Evolutionary conservation across 2,797 vertebrate species (phyloP).

Genomic region (Periophthalmus magnuspinnatus): DNA sequence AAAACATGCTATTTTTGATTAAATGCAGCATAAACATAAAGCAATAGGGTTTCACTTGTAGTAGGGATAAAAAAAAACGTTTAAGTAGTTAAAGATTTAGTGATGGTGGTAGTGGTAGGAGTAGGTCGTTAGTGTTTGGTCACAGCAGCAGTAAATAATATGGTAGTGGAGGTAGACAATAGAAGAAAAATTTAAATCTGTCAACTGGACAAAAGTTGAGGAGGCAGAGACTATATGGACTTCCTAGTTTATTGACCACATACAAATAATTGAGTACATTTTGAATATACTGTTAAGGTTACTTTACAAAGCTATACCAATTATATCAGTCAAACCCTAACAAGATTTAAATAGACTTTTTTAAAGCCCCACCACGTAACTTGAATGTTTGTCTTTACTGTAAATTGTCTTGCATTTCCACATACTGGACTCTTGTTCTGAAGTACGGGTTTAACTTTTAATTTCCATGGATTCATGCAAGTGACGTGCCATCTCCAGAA

Average conservation of each 20-base stretch:
- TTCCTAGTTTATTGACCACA: not conserved
- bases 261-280: not conserved
- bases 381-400: no score
- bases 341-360: no score
- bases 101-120: not conserved
- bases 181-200: no score
- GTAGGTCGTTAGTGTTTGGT: not conserved
- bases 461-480: no score
- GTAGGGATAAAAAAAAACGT: not conserved
- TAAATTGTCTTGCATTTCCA: no score
- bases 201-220: no score
- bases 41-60: not conserved
- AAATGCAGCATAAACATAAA: not conserved
- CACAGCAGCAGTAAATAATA: not conserved
- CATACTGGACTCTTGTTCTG: no score
- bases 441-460: no score
- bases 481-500: no score
- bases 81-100: not conserved
- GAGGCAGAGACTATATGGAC: not conserved
- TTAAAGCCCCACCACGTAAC: no score
- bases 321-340: no score
- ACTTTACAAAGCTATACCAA: no score
- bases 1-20: not conserved
- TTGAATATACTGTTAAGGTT: not conserved
- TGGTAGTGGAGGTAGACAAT: not conserved